Evolutionary conservation across 1,140 invertebrate species (phyloP).

Genomic region (Aphaenogaster floridana): DNA sequence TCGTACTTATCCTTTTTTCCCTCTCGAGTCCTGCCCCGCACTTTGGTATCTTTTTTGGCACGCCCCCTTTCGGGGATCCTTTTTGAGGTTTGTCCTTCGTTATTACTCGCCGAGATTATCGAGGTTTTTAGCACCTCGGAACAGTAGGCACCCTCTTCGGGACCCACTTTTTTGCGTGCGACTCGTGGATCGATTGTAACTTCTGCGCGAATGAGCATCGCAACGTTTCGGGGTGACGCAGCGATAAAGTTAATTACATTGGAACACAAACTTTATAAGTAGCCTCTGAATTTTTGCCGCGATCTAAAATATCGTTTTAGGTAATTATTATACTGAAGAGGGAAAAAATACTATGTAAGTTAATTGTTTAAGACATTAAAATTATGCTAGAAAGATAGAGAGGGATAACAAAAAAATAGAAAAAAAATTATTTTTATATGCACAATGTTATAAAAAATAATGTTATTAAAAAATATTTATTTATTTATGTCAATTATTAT

Average conservation of each 20-base stretch:
- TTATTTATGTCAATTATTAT: no score
- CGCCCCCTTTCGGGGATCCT: slow-evolving; percentile 48
- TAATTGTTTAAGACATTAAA: slow-evolving; percentile 22
- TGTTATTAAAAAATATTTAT: neutral
- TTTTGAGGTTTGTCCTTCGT: slow-evolving; percentile 68
- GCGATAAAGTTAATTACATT: slow-evolving; percentile 59
- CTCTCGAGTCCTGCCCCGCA: slow-evolving; percentile 5
- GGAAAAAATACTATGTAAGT: neutral
- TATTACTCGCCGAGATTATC: slow-evolving; percentile 72
- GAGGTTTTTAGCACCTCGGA: slow-evolving; percentile 71
- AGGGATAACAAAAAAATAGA: neutral
- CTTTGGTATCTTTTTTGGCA: slow-evolving; percentile 62
- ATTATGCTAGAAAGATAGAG: neutral
- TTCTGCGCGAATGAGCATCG: slow-evolving; percentile 29
- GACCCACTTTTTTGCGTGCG: slow-evolving; percentile 13
- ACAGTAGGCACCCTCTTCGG: slow-evolving; percentile 15
- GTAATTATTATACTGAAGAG: slow-evolving; percentile 24
- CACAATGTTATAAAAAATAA: neutral
- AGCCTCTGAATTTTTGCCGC: slow-evolving; percentile 41
- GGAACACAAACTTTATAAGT: slow-evolving; percentile 56
- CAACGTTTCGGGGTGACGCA: slow-evolving; percentile 41
- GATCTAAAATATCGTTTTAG: slow-evolving; percentile 33
- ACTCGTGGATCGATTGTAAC: slow-evolving; percentile 51
- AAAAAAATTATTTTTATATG: neutral
- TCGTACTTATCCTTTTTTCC: slow-evolving; percentile 61